phyloP scores from a whole-genome alignment of 2,888 invertebrate species.

The Dicycla oo region DNA sequence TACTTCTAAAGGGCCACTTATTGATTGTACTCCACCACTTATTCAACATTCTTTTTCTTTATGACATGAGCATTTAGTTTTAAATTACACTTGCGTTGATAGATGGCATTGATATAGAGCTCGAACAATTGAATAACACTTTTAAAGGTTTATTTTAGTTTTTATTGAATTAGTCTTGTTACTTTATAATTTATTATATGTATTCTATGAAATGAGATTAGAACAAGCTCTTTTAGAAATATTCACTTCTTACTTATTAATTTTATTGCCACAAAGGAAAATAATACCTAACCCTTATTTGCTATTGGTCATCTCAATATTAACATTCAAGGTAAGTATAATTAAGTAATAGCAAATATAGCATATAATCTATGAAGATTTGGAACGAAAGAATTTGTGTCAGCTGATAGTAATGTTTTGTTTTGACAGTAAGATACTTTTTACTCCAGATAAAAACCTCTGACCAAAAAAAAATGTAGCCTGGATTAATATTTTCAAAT shows the following conservation, averaged over 20 bases:
- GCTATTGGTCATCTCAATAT: not conserved
- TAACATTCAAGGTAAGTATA: conserved; percentile 1
- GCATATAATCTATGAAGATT: not conserved
- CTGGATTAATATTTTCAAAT: not conserved
- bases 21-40: conserved; percentile 1
- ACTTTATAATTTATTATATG: not conserved
- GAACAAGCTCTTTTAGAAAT: not conserved
- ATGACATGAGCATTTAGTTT: conserved; percentile 49
- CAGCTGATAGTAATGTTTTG: conserved; percentile 6
- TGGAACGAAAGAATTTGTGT: conserved; percentile 1
- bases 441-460: not conserved
- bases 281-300: not conserved
- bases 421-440: not conserved
- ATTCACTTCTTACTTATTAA: not conserved
- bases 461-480: not conserved
- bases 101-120: conserved; percentile 51
- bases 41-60: conserved; percentile 30
- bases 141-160: not conserved
- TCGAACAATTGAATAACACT: not conserved
- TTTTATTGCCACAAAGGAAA: conserved; percentile 27
- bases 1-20: conserved; percentile 17
- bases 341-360: not conserved
- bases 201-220: not conserved
- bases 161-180: not conserved
- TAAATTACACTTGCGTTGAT: conserved; percentile 14